Evolutionary conservation across 2,113 vertebrate genomes (phyloP).

Genomic region (Corythaixoides concolor): DNA sequence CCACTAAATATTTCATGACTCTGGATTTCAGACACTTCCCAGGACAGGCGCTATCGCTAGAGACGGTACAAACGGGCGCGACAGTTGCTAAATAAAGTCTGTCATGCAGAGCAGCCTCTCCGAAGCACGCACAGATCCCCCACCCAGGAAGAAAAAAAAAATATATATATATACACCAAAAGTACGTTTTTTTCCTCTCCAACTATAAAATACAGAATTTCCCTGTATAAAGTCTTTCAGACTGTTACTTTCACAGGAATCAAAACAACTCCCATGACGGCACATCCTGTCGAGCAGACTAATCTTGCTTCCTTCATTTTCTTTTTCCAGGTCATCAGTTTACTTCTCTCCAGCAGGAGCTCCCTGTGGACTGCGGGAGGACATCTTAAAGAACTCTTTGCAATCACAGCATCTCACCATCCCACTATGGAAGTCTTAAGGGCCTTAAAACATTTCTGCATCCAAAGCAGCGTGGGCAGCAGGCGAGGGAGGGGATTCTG

Average conservation of each 20-base stretch:
- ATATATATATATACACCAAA: neutral
- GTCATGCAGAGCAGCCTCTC: neutral
- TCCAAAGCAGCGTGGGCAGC: too few species aligned
- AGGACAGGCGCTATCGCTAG: neutral
- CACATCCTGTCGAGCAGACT: neutral
- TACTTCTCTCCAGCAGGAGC: neutral
- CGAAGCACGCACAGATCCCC: neutral
- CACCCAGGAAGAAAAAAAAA: neutral
- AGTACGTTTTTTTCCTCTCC: neutral
- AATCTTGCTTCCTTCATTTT: neutral
- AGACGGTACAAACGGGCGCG: neutral
- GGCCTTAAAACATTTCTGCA: neutral
- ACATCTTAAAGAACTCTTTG: neutral
- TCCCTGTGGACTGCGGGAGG: neutral
- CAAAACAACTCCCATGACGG: neutral
- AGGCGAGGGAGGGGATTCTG: too few species aligned
- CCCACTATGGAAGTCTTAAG: neutral
- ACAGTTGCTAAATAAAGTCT: neutral
- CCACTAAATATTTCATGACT: slow-evolving; percentile 3
- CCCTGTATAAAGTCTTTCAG: neutral
- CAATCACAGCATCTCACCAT: neutral
- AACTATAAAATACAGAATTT: neutral
- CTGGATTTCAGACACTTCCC: neutral
- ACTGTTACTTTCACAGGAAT: neutral
- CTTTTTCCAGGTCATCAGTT: slow-evolving; percentile 45